phyloP scores from a whole-genome alignment of 2,888 invertebrate genomes.

The Stegophylla sp. region DNA sequence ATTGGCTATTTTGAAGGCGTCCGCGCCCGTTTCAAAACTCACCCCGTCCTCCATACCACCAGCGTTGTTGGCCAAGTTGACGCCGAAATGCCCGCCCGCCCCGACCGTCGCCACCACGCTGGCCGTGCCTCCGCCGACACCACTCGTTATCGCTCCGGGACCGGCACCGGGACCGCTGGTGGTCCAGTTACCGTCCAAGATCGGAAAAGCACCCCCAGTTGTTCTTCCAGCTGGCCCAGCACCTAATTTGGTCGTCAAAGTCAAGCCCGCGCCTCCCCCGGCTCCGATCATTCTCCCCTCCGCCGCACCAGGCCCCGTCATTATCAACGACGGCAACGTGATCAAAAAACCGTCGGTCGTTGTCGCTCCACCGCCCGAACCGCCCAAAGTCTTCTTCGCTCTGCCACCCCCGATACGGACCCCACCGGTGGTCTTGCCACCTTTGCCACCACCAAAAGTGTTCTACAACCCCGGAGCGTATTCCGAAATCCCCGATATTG shows the following conservation, averaged over 20 bases:
- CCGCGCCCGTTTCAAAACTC: neutral
- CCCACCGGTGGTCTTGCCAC: conserved; percentile 17
- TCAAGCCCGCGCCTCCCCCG: neutral
- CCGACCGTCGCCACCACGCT: conserved; percentile 13
- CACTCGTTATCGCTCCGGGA: conserved; percentile 8
- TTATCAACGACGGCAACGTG: conserved; percentile 20
- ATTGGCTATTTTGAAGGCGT: too few species aligned
- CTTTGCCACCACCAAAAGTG: conserved; percentile 15
- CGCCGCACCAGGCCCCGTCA: conserved; percentile 12
- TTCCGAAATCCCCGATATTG: conserved; percentile 27
- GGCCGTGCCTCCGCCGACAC: neutral
- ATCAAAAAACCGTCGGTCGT: neutral
- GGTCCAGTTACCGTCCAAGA: conserved; percentile 6
- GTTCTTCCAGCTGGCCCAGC: conserved; percentile 27
- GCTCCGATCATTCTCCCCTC: conserved; percentile 1
- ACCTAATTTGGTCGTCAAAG: conserved; percentile 8
- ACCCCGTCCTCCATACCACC: neutral
- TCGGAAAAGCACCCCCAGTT: neutral
- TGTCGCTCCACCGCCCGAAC: neutral
- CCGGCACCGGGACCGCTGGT: conserved; percentile 13
- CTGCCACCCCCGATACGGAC: neutral
- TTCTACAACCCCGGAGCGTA: conserved; percentile 22
- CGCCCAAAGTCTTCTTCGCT: conserved; percentile 6
- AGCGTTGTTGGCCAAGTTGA: neutral
- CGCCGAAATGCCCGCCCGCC: neutral